A percentile compares a stretch with the other conserved stretches of the same genome.
Conservation (phyloP, 2,888 invertebrate species). For the Eremobia ochroleuca region DNA sequence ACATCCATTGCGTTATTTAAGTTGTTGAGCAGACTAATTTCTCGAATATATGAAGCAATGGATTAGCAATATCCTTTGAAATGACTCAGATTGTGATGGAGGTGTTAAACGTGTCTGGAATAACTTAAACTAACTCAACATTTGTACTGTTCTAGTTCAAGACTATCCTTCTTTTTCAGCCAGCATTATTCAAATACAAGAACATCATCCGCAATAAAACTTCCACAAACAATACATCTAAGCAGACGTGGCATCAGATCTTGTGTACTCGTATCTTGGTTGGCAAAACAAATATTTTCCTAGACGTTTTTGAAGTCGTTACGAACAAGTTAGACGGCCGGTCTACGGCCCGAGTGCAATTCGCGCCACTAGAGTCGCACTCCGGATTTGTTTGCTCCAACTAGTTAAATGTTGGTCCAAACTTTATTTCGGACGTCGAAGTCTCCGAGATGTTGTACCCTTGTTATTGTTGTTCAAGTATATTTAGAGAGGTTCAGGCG, state of each 20-base stretch:
- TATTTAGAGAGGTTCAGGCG: constrained; percentile 70
- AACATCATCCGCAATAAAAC: constrained; percentile 62
- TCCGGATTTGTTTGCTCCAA: constrained; percentile 86
- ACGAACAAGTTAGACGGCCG: constrained; percentile 76
- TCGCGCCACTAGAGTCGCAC: constrained; percentile 82
- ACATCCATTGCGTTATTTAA: not conserved
- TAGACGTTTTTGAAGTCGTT: constrained; percentile 78
- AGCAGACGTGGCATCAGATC: constrained; percentile 63
- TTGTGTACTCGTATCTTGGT: constrained; percentile 64
- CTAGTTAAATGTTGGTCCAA: constrained; percentile 89
- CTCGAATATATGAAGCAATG: not conserved
- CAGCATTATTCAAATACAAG: constrained; percentile 24
- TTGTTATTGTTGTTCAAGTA: constrained; percentile 84
- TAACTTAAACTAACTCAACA: no score
- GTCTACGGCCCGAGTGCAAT: constrained; percentile 76
- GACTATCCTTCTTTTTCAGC: not conserved
- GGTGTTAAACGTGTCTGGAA: not conserved
- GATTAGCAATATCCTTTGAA: not conserved
- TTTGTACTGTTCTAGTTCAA: not conserved
- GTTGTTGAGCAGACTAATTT: not conserved
- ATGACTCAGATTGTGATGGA: not conserved
- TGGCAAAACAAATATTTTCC: constrained; percentile 78
- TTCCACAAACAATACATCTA: constrained; percentile 62
- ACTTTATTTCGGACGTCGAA: constrained; percentile 85
- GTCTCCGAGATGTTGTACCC: constrained; percentile 82